Evolutionary conservation across 2,888 invertebrate species (phyloP).

Genomic region (Pyrgus malvae): DNA sequence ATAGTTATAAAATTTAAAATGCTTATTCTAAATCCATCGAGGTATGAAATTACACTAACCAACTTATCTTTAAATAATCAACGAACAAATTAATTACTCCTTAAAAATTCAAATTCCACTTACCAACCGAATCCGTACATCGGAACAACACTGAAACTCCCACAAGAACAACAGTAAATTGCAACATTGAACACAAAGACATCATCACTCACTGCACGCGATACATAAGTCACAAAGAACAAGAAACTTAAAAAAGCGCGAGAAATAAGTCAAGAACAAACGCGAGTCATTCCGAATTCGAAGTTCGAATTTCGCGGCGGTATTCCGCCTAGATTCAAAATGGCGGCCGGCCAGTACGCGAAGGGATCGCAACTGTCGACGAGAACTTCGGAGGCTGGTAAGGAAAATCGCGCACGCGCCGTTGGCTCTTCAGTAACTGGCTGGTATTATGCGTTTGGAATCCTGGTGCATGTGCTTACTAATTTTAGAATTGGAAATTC

Average conservation of each 20-base stretch:
- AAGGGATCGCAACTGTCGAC: conserved; percentile 45
- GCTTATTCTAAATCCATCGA: no score
- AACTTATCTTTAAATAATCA: no score
- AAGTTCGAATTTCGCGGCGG: conserved; percentile 42
- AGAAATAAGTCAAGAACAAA: background rate
- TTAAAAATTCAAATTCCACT: conserved; percentile 42
- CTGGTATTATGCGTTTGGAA: conserved; percentile 1
- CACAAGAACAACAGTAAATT: conserved; percentile 54
- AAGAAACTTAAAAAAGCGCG: background rate
- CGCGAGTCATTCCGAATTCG: conserved; percentile 34
- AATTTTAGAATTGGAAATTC: no score
- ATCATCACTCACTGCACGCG: conserved; percentile 57
- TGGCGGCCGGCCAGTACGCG: conserved; percentile 38
- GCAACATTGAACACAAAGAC: conserved; percentile 51
- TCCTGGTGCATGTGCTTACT: background rate
- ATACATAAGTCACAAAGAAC: conserved; percentile 7
- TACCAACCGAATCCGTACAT: conserved; percentile 71
- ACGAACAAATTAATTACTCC: background rate
- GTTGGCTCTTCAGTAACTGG: background rate
- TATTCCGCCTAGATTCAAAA: conserved; percentile 29
- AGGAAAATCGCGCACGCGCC: conserved; percentile 50
- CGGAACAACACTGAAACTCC: conserved; percentile 73
- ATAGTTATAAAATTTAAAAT: no score
- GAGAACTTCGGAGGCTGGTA: conserved; percentile 41
- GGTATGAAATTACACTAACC: no score